A percentile compares a stretch with the other conserved stretches of the same genome.
Conservation (phyloP, 1,140 invertebrate species). For the Stegodyphus dumicola region DNA sequence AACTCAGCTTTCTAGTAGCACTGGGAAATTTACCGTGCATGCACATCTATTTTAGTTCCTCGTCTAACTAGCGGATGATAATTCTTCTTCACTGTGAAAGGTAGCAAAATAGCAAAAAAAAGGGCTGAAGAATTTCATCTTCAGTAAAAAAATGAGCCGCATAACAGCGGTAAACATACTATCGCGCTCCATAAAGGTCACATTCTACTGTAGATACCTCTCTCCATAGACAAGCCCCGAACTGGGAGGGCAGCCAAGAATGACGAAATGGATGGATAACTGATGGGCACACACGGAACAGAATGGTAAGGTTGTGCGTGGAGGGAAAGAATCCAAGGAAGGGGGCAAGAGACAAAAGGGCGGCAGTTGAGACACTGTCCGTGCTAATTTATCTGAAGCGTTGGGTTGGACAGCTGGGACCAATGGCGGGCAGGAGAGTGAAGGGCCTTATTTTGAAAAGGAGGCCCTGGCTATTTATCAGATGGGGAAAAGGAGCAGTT, state of each 20-base stretch:
- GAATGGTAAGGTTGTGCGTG: too few relatives aligned
- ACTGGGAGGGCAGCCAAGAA: slow-evolving; percentile 12
- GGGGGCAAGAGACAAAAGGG: slow-evolving; percentile 8
- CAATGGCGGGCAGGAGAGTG: slow-evolving; percentile 2
- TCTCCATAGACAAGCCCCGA: not conserved
- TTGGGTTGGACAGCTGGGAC: slow-evolving; percentile 28
- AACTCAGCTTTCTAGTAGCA: too few relatives aligned
- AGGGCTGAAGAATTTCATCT: too few relatives aligned
- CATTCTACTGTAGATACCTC: slow-evolving; percentile 16
- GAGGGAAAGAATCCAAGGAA: too few relatives aligned
- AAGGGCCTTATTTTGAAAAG: slow-evolving; percentile 36
- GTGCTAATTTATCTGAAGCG: slow-evolving; percentile 49
- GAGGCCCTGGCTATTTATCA: slow-evolving; percentile 31
- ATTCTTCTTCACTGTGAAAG: too few relatives aligned
- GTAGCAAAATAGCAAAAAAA: too few relatives aligned
- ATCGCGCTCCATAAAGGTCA: not conserved
- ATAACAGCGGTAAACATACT: too few relatives aligned
- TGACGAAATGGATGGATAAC: slow-evolving; percentile 23
- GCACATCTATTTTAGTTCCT: too few relatives aligned
- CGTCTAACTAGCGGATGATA: too few relatives aligned
- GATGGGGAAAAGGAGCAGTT: slow-evolving; percentile 12
- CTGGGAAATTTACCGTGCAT: too few relatives aligned
- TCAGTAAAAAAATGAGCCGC: too few relatives aligned
- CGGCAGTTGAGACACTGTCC: slow-evolving; percentile 40
- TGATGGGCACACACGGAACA: not conserved